Percentiles rank a stretch among this genome's conserved stretches.
Evolutionary conservation across 2,888 invertebrate genomes (phyloP).

Genomic region (Leucophenga maculata): DNA sequence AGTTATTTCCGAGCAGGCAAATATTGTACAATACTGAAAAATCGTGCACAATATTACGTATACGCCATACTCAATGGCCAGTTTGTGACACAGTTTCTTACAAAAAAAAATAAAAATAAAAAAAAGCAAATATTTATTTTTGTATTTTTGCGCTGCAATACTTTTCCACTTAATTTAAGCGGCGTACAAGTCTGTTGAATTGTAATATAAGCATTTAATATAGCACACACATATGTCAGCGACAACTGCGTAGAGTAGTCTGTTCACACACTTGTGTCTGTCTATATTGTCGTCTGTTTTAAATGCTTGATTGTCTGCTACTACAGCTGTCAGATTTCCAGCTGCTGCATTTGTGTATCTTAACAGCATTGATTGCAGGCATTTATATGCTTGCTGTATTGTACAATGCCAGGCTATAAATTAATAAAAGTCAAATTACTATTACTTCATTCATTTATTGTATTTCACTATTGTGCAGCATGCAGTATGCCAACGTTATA

Average conservation of each 20-base stretch:
- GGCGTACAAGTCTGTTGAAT: slow-evolving; percentile 9
- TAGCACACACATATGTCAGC: slow-evolving; percentile 42
- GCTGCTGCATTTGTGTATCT: slow-evolving; percentile 41
- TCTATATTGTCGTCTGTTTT: slow-evolving; percentile 27
- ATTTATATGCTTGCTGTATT: slow-evolving; percentile 7
- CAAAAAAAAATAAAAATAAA: neutral
- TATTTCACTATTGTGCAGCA: neutral
- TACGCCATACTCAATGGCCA: too few relatives aligned
- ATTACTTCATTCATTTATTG: slow-evolving; percentile 9
- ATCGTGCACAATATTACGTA: slow-evolving; percentile 10
- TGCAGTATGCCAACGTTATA: neutral
- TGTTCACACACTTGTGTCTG: neutral
- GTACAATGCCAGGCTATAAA: slow-evolving; percentile 37
- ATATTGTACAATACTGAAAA: slow-evolving; percentile 44
- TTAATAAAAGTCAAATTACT: slow-evolving; percentile 60
- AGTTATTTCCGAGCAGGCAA: slow-evolving; percentile 65
- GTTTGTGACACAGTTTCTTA: neutral
- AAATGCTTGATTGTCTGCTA: slow-evolving; percentile 24
- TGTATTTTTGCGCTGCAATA: slow-evolving; percentile 37
- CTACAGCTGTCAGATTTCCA: slow-evolving; percentile 39
- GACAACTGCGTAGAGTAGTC: neutral
- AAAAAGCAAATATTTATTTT: neutral
- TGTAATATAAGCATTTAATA: neutral
- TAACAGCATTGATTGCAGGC: slow-evolving; percentile 29
- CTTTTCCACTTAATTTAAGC: slow-evolving; percentile 67